Percentiles rank a stretch among this genome's conserved stretches.
phyloP scores from a whole-genome alignment of 2,888 invertebrate genomes.

The Tuberolachnus salignus region DNA sequence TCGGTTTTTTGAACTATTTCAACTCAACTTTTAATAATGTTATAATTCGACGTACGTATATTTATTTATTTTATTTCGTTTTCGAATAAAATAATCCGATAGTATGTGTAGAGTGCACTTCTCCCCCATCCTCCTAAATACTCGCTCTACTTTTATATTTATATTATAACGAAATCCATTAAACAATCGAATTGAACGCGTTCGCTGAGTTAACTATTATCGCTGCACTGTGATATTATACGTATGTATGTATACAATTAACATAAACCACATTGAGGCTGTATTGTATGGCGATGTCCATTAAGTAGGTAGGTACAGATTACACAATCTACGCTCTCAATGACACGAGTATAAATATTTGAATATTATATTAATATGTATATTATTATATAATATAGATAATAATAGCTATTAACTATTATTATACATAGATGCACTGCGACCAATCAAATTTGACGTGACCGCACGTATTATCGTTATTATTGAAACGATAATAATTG shows the following conservation, averaged over 20 bases:
- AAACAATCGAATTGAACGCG: slow-evolving; percentile 20
- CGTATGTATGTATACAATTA: slow-evolving; percentile 11
- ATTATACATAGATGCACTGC: no score
- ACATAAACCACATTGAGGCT: slow-evolving; percentile 35
- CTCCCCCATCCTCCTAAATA: no score
- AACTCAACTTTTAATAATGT: slow-evolving; percentile 21
- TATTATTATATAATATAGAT: not conserved
- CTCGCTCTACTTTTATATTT: no score
- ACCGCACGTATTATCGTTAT: no score
- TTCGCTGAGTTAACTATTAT: not conserved
- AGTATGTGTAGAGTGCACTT: no score
- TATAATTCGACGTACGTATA: not conserved
- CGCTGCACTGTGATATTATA: no score
- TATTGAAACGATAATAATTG: no score
- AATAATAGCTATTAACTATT: no score
- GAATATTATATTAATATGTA: slow-evolving; percentile 18
- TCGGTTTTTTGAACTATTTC: slow-evolving; percentile 9
- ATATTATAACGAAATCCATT: slow-evolving; percentile 24
- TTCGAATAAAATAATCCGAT: no score
- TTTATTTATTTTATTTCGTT: no score
- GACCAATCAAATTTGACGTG: no score
- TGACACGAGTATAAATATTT: slow-evolving; percentile 14
- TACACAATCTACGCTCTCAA: slow-evolving; percentile 25
- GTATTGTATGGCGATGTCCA: slow-evolving; percentile 6
- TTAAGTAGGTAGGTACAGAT: slow-evolving; percentile 25